Evolutionary conservation across 2,888 invertebrate species (phyloP).

Genomic region (Limnephilus auricula): DNA sequence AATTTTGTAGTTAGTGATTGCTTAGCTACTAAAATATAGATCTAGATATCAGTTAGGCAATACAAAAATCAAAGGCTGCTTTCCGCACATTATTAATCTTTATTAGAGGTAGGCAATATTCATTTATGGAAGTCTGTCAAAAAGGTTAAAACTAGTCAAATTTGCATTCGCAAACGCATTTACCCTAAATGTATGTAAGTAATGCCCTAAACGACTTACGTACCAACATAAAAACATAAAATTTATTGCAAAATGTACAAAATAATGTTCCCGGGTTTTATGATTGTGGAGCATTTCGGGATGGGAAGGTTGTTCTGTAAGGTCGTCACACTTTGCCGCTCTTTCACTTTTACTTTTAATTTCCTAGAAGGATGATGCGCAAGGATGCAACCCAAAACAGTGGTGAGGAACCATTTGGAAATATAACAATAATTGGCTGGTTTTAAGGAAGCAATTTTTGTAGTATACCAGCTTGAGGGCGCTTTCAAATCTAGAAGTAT

Average conservation of each 20-base stretch:
- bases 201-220: not conserved
- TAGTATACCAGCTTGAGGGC: no score
- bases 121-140: not conserved
- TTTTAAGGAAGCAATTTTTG: no score
- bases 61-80: not conserved
- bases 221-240: conserved; percentile 20
- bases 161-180: not conserved
- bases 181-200: not conserved
- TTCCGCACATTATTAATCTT: not conserved
- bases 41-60: not conserved
- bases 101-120: not conserved
- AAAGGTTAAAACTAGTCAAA: conserved; percentile 2
- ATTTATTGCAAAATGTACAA: conserved; percentile 43
- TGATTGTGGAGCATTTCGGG: conserved; percentile 48
- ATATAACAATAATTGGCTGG: not conserved
- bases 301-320: not conserved
- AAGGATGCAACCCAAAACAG: conserved; percentile 28
- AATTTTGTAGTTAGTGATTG: no score
- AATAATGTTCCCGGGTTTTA: conserved; percentile 24
- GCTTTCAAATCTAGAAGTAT: no score
- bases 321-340: conserved; percentile 61
- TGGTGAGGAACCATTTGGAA: not conserved
- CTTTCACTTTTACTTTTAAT: conserved; percentile 66
- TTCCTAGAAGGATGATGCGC: conserved; percentile 59
- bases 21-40: no score